phyloP scores from a whole-genome alignment of 2,797 vertebrate species.

The Pangasius larnaudii region DNA sequence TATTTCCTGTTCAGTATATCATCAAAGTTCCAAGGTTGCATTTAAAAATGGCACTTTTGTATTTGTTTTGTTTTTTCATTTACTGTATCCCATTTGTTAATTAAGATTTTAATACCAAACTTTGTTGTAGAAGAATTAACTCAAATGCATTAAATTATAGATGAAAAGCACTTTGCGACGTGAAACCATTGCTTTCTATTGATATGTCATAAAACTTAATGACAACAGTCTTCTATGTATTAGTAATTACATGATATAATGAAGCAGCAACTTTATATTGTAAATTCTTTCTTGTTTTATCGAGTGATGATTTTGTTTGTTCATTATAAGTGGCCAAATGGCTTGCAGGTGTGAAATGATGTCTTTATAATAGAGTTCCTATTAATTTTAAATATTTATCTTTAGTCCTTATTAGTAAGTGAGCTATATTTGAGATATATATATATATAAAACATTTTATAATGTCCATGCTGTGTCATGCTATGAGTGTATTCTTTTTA shows the following conservation, averaged over 20 bases:
- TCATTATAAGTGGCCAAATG: background rate
- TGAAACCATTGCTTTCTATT: background rate
- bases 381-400: background rate
- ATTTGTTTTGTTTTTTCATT: background rate
- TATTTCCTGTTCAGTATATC: slow-evolving; percentile 35
- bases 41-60: background rate
- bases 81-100: background rate
- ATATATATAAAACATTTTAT: background rate
- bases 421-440: background rate
- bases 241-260: background rate
- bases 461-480: background rate
- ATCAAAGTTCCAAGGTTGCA: slow-evolving; percentile 48
- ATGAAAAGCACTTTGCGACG: background rate
- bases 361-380: background rate
- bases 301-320: background rate
- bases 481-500: background rate
- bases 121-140: no score
- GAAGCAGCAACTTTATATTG: background rate
- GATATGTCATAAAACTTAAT: background rate
- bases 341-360: background rate
- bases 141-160: background rate
- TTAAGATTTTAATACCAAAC: background rate
- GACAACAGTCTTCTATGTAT: background rate
- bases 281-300: background rate
- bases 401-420: background rate